These are phyloP conservation scores for mouse (Mus musculus) DNA, from an alignment of 2,113 vertebrate genomes.

Conservation along the genomic window GRCm39 chr4:33551001-33551500, in stretches of 20 bases:
- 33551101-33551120: background rate
- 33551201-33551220: background rate
- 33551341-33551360: conserved; percentile 2
- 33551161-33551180: no score
- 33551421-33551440: background rate
- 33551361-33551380: background rate
- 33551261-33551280: background rate
- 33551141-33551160: background rate
- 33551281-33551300: background rate
- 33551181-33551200: background rate
- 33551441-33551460: background rate
- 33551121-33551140: background rate
- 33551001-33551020: background rate
- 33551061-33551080: background rate
- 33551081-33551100: background rate
- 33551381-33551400: background rate
- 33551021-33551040: background rate
- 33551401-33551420: background rate
- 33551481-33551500: background rate
- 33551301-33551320: background rate
- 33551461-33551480: background rate
- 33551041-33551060: background rate
- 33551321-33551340: background rate
- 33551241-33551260: background rate
- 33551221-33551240: background rate